Base-by-base conservation (phyloP, 1,140 invertebrate genomes). In the Spodoptera frugiperda region DNA sequence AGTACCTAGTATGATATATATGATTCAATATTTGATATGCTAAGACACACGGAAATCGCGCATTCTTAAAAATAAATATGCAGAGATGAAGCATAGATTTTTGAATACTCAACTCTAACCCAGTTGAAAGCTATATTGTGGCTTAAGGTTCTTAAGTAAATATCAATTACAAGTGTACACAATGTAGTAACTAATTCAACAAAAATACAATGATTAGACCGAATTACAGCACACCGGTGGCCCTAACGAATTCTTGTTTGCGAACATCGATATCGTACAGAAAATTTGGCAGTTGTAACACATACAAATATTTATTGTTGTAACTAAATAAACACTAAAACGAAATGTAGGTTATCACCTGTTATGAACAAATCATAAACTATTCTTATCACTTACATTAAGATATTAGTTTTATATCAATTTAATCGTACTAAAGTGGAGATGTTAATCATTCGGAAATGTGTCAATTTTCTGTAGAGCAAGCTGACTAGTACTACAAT, bases 271-370 rank as follows among this genome's bases (percentile, higher is more conserved):
- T 25, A 25, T 57, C 39, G 70, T 57, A 73, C 55, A 71, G 14
- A 51, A 78, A 70, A 44, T 76, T 70, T n/a, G 30, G 25, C 72
- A 77, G 55, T 44, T 67, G 53, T 51, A 51, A 48, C 71, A 53
- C 33, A 54, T 73, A 77, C 33, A 21, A 63, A 15, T 65, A 73
- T 49, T 73, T 68, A 70, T 70, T 59, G 39, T 33, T 54, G 53
- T 74, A 25, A 39, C 49, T 74, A 39, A 44, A 51, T 61, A 78
- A 67, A 74, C 48, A 76, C 14, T 54, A 63, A 72, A 76, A 61
- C 44, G n/a, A 55, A 76, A 84, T 81, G 51, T 82, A 82, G 83
- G 83, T 84, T 82, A 82, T 84, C 81, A 59, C 14, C 30, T 48
- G 55, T 59, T 76, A 76, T 74, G 79, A 79, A 67, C 75, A 57